Base-by-base conservation (phyloP, 2,797 vertebrate genomes). In the Hirundo rustica region DNA sequence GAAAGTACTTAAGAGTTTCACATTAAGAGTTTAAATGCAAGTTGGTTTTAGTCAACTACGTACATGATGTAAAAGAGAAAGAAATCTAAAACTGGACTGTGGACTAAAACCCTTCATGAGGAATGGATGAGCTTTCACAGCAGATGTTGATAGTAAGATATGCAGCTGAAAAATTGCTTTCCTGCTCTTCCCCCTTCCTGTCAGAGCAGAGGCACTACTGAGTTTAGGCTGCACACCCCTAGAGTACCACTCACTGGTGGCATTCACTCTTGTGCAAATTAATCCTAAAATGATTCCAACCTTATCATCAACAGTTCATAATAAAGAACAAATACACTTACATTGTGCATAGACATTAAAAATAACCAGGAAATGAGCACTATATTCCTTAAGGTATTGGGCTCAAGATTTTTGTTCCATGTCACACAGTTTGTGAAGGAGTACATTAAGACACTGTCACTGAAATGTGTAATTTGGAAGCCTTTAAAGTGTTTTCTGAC, bases 261-360 rank as follows among this genome's bases (percentile, higher is more conserved):
- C 30, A 81, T 44, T 51, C 47, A 48, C 7, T 61, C 38, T 38
- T 38, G 38, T 16, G 38, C 21, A 74, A 74, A 85, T 71, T 48
- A 66, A 57, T 44, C 38, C n/a, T 44, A 32, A 85, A 51, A 55
- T 29, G 11, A 57, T 74, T n/a, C 22, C 57, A 74, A 13, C 6
- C 11, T 73, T 60, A 18, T 32, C 10, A 61, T 32, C 47, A 85
- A 42, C 47, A 29, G 50, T 38, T 82, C 34, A 26, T 22, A 30
- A 53, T 44, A 66, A 77, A 61, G 14, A 81, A 47, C 42, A 70
- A 29, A 15, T 29, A n/a, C 12, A 60, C 7, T 27, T 55, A 50
- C 0, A 1, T n/a, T 40, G 13, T 32, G 54, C n/a, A 45, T 0
- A 77, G 27, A 47, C 0, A 0, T 34, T 26, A 65, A 70, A 74